Evolutionary conservation across 2,797 vertebrate genomes (phyloP).

Genomic region (Linurgus olivaceus): DNA sequence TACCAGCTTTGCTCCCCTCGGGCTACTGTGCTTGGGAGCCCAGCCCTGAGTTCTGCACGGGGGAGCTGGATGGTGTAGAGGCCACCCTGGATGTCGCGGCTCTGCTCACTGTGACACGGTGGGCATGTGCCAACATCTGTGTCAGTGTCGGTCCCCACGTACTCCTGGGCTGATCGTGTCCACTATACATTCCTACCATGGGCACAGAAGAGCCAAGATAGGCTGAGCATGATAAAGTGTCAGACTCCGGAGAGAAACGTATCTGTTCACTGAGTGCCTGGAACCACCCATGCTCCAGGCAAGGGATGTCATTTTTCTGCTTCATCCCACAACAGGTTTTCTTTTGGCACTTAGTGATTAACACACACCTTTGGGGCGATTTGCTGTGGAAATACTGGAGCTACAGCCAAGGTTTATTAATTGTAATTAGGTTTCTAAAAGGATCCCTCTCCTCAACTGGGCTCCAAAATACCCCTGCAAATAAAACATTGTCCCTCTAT

Average conservation of each 20-base stretch:
- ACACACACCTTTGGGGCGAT: background rate
- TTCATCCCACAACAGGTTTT: background rate
- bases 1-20: background rate
- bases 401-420: background rate
- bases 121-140: background rate
- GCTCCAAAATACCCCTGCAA: background rate
- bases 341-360: background rate
- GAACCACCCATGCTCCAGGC: background rate
- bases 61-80: background rate
- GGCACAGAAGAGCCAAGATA: background rate
- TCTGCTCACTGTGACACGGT: fast-evolving
- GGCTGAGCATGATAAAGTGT: background rate
- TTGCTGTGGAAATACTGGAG: background rate
- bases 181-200: fast-evolving
- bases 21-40: background rate
- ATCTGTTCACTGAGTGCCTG: background rate
- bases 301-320: background rate
- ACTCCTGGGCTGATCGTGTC: fast-evolving
- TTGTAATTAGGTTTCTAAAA: background rate
- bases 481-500: background rate
- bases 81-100: background rate
- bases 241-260: background rate
- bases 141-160: fast-evolving
- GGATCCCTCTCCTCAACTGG: background rate
- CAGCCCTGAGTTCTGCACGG: background rate